These are phyloP conservation scores for Rambutsinella grinnellia DNA, from an alignment of 2,888 invertebrate species.

Conservation along the genomic window DNA sequence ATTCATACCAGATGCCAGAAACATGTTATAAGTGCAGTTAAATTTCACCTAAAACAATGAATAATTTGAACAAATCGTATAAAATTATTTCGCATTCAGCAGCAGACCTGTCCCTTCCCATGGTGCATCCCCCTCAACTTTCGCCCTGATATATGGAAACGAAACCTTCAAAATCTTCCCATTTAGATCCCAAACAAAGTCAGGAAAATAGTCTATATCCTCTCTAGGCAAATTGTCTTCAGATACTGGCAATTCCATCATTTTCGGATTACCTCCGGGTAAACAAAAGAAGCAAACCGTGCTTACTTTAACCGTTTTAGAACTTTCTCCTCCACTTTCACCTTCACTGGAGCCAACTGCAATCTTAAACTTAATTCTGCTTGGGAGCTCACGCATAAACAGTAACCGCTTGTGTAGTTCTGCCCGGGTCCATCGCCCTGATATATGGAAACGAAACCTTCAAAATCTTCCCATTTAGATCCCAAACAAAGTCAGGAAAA, in stretches of 20 bases:
- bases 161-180: constrained; percentile 45
- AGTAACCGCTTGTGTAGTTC: constrained; percentile 31
- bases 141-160: too few relatives aligned
- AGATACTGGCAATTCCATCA: constrained; percentile 13
- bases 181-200: constrained; percentile 52
- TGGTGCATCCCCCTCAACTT: constrained; percentile 53
- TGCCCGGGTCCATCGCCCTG: constrained; percentile 8
- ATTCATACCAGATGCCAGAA: constrained; percentile 38
- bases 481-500: constrained; percentile 54
- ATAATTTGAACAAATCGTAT: background rate
- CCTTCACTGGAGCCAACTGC: constrained; percentile 13
- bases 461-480: constrained; percentile 49
- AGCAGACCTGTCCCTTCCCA: constrained; percentile 13
- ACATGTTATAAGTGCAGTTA: constrained; percentile 58
- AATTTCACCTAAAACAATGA: constrained; percentile 42
- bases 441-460: constrained; percentile 47
- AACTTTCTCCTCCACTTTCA: background rate
- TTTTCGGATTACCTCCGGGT: constrained; percentile 33
- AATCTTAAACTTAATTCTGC: constrained; percentile 42
- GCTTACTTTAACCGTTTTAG: background rate
- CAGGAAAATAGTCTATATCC: constrained; percentile 50
- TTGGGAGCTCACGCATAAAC: constrained; percentile 35
- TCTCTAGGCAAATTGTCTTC: background rate
- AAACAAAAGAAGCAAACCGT: constrained; percentile 42
- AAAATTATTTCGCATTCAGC: background rate